Conservation (phyloP, 2,797 vertebrate species). For the Onychomys leucogaster region DNA sequence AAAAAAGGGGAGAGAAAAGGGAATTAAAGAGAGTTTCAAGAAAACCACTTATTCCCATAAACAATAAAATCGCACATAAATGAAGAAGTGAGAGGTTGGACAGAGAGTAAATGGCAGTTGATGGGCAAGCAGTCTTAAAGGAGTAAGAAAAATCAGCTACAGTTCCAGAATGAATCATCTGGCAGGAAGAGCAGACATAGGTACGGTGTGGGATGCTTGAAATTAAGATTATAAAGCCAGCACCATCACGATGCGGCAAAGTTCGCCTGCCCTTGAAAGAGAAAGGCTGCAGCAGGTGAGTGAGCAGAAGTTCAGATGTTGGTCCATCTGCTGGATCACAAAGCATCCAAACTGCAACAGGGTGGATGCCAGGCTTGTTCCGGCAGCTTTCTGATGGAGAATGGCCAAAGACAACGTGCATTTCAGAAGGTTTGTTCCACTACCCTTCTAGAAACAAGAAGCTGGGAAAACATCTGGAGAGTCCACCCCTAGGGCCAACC, state of each 20-base stretch:
- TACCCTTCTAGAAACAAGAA: not conserved
- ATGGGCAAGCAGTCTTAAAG: not conserved
- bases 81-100: not conserved
- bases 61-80: not conserved
- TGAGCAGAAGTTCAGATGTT: not conserved
- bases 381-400: not conserved
- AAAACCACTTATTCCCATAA: not conserved
- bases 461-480: not conserved
- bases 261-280: not conserved
- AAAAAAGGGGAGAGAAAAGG: not conserved
- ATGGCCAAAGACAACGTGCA: not conserved
- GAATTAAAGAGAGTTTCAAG: slow-evolving; percentile 5
- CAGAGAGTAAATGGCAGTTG: not conserved
- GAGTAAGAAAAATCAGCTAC: not conserved
- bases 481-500: not conserved
- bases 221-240: not conserved
- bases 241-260: not conserved
- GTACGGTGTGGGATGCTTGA: not conserved
- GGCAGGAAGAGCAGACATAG: not conserved
- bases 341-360: not conserved
- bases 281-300: not conserved
- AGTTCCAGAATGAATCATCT: not conserved
- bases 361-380: not conserved
- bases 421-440: not conserved
- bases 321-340: not conserved